phyloP scores from a whole-genome alignment of 2,888 invertebrate species.

The Spatulosminthurus flaviceps region DNA sequence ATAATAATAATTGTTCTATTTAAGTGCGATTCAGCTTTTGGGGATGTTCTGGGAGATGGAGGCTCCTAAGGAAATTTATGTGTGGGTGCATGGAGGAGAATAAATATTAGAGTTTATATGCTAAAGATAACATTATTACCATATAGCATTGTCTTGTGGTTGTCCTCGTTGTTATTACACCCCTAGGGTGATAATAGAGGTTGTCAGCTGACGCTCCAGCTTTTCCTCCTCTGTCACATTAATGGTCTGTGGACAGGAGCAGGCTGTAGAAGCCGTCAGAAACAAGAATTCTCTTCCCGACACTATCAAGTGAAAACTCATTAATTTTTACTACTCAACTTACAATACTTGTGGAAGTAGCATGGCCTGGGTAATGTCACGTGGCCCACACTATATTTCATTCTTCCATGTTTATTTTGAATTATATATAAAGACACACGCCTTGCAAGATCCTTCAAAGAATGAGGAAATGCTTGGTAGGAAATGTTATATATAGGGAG shows the following conservation, averaged over 20 bases:
- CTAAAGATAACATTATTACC: neutral
- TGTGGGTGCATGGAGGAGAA: no score
- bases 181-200: conserved; percentile 13
- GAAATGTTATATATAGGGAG: no score
- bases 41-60: no score
- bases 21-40: no score
- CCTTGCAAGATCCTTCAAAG: no score
- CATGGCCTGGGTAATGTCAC: neutral
- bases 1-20: no score
- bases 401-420: neutral
- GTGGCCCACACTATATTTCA: neutral
- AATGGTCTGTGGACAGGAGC: conserved; percentile 4
- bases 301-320: neutral
- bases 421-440: no score
- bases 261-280: neutral
- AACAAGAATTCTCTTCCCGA: neutral
- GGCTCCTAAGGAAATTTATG: no score
- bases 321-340: conserved; percentile 4
- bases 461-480: no score
- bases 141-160: conserved; percentile 2
- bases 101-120: neutral
- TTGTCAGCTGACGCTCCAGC: conserved; percentile 3
- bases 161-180: neutral
- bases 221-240: conserved; percentile 18
- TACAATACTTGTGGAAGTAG: no score